These are phyloP conservation scores for Pavo muticus DNA, from an alignment of 2,113 vertebrate genomes.

Conservation along the genomic window DNA sequence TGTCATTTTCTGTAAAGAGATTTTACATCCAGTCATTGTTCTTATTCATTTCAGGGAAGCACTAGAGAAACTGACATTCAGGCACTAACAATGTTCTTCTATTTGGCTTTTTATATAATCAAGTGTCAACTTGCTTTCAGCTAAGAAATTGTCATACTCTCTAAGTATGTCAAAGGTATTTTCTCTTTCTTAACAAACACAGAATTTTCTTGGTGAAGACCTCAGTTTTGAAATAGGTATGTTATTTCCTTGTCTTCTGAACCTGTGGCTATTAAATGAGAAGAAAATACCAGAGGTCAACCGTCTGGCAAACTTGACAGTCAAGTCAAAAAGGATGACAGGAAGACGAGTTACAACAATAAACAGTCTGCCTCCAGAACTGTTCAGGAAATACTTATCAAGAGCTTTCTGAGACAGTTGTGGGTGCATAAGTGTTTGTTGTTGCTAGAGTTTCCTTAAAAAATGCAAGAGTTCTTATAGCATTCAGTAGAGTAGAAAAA, in stretches of 20 bases:
- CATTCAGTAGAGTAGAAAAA: not conserved
- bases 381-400: not conserved
- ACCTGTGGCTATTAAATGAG: not conserved
- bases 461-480: not conserved
- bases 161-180: not conserved
- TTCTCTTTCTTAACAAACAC: not conserved
- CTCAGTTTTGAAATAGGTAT: not conserved
- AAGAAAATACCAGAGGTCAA: not conserved
- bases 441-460: not conserved
- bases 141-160: not conserved
- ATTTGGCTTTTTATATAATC: constrained; percentile 6
- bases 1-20: not conserved
- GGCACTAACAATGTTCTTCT: not conserved
- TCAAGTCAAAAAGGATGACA: not conserved
- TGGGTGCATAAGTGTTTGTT: not conserved
- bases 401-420: not conserved
- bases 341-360: not conserved
- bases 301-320: not conserved
- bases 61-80: not conserved
- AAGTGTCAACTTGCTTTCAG: not conserved
- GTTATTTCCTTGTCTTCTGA: not conserved
- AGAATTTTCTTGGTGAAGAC: not conserved
- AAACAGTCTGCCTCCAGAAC: not conserved
- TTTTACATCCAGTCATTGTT: not conserved
- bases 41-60: not conserved